Evolutionary conservation across 1,140 invertebrate genomes (phyloP).

Genomic region (Thaumetopoea pityocampa): DNA sequence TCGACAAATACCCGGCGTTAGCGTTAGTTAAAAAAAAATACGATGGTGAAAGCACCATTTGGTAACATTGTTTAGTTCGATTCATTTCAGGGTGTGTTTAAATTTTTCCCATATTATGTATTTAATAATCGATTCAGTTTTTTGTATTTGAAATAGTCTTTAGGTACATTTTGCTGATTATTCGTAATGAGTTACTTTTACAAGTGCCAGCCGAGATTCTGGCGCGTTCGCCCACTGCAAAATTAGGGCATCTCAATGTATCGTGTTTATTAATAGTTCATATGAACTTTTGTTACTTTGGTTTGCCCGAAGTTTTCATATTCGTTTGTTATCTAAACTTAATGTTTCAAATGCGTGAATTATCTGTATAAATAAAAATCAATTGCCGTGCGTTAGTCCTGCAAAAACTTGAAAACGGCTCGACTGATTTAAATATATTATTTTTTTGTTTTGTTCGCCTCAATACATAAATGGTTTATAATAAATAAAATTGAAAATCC

Average conservation of each 20-base stretch:
- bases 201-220: constrained; percentile 49
- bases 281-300: constrained; percentile 51
- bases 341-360: too few species aligned
- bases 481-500: too few species aligned
- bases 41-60: constrained; percentile 17
- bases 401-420: too few species aligned
- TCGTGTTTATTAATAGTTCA: constrained; percentile 68
- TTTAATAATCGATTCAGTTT: constrained; percentile 4
- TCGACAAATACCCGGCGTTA: constrained; percentile 19
- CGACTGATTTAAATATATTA: too few species aligned
- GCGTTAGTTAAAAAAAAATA: constrained; percentile 18
- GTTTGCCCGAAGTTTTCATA: constrained; percentile 45
- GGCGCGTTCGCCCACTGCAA: constrained; percentile 58
- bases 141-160: constrained; percentile 13
- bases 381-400: too few species aligned
- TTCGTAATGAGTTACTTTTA: constrained; percentile 62
- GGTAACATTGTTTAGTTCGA: constrained; percentile 21
- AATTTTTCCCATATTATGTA: constrained; percentile 2
- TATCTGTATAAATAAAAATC: too few species aligned
- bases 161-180: constrained; percentile 42
- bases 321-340: too few species aligned
- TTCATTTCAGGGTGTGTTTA: constrained; percentile 7
- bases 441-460: too few species aligned
- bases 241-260: constrained; percentile 58
- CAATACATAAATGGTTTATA: too few species aligned